Conservation (phyloP, 2,113 vertebrate species). For the Varanus salvator region DNA sequence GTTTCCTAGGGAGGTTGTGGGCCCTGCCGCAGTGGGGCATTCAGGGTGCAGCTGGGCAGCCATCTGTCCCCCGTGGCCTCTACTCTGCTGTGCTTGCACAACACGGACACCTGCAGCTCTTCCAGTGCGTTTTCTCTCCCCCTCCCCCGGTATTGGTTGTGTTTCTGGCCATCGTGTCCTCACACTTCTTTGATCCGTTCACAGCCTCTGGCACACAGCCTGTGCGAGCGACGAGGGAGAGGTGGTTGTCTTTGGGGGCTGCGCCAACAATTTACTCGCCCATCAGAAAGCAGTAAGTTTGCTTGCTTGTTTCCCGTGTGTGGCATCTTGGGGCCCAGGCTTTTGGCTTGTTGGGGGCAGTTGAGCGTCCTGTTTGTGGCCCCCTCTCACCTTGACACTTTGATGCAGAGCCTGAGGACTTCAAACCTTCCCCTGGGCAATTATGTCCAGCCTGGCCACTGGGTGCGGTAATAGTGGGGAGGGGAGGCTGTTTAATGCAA, state of each 20-base stretch:
- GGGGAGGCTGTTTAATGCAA: not conserved
- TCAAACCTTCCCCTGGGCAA: not conserved
- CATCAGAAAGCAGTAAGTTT: conserved; percentile 91
- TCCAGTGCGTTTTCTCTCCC: too few relatives aligned
- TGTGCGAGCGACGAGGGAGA: conserved; percentile 92
- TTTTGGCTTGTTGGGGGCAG: not conserved
- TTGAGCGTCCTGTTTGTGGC: fast-evolving
- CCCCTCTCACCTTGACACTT: not conserved
- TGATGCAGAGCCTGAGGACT: too few relatives aligned
- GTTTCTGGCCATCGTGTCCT: not conserved
- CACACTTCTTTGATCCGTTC: not conserved
- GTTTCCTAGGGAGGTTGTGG: too few relatives aligned
- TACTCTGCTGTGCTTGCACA: too few relatives aligned
- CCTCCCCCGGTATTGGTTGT: not conserved
- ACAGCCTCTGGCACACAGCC: conserved; percentile 95
- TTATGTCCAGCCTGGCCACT: not conserved
- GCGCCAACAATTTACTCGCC: conserved; percentile 94
- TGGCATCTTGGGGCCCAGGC: too few relatives aligned
- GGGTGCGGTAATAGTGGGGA: too few relatives aligned
- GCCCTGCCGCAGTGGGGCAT: too few relatives aligned
- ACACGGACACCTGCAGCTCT: too few relatives aligned
- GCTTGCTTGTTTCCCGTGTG: too few relatives aligned
- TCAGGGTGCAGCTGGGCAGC: too few relatives aligned
- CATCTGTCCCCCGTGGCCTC: too few relatives aligned
- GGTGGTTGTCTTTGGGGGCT: conserved; percentile 96